Conservation (phyloP, 2,888 invertebrate species). For the Eurytoma adleriae region DNA sequence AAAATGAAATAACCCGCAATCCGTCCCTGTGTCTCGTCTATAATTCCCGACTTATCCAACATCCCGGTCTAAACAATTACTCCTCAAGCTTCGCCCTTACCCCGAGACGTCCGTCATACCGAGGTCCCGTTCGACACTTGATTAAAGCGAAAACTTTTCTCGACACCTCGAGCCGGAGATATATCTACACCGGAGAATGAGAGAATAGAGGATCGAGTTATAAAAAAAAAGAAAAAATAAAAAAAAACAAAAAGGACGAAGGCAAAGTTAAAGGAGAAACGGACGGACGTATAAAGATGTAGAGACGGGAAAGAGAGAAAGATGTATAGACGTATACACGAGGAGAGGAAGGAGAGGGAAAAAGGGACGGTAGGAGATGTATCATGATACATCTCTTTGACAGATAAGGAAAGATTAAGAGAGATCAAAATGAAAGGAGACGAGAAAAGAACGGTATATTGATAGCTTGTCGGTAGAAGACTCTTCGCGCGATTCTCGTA, state of each 20-base stretch:
- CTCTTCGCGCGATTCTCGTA: slow-evolving; percentile 46
- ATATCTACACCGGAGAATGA: slow-evolving; percentile 23
- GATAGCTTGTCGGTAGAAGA: slow-evolving; percentile 56
- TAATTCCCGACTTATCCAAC: slow-evolving; percentile 58
- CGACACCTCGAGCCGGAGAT: slow-evolving; percentile 50
- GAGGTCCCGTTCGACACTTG: slow-evolving; percentile 57
- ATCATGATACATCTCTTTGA: slow-evolving; percentile 59
- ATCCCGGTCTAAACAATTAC: slow-evolving; percentile 63
- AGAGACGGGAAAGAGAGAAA: slow-evolving; percentile 30
- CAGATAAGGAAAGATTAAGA: slow-evolving; percentile 58
- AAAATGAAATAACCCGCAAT: slow-evolving; percentile 40
- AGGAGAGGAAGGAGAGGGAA: slow-evolving; percentile 19
- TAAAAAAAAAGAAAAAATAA: slow-evolving; percentile 6
- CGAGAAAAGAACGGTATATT: slow-evolving; percentile 56
- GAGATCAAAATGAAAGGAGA: slow-evolving; percentile 59
- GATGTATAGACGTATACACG: slow-evolving; percentile 8
- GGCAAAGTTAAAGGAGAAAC: slow-evolving; percentile 21
- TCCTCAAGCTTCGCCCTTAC: slow-evolving; percentile 50
- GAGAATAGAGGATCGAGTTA: slow-evolving; percentile 17
- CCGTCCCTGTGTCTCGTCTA: slow-evolving; percentile 59
- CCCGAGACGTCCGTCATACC: slow-evolving; percentile 52
- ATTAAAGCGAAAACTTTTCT: slow-evolving; percentile 59
- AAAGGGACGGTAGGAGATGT: slow-evolving; percentile 37
- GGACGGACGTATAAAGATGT: slow-evolving; percentile 45
- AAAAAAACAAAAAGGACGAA: background rate